Evolutionary conservation across 2,888 invertebrate species (phyloP).

Genomic region (Tanypteryx hageni): DNA sequence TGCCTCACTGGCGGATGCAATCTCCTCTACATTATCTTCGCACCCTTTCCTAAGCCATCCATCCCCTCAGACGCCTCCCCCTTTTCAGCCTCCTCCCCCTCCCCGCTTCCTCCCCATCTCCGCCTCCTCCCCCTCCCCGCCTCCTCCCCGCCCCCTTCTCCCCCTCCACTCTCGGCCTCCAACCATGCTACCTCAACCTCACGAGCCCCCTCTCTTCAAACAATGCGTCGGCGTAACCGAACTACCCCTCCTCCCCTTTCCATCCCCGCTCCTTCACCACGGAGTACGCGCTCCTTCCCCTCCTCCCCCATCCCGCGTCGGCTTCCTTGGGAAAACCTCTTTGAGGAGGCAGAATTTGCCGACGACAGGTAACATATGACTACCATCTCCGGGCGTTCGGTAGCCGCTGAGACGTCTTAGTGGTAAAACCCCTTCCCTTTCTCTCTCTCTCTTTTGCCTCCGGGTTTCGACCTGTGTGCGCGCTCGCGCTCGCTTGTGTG

Average conservation of each 20-base stretch:
- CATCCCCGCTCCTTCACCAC: background rate
- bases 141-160: background rate
- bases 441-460: background rate
- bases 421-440: background rate
- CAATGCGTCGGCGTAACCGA: slow-evolving; percentile 57
- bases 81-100: background rate
- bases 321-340: slow-evolving; percentile 48
- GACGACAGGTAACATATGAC: slow-evolving; percentile 64
- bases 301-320: background rate
- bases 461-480: background rate
- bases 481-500: background rate
- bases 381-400: slow-evolving; percentile 58
- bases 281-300: background rate
- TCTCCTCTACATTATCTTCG: slow-evolving; percentile 54
- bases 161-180: slow-evolving; percentile 5
- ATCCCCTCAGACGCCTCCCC: background rate
- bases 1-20: slow-evolving; percentile 24
- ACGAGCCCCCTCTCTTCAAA: slow-evolving; percentile 49
- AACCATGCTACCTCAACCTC: slow-evolving; percentile 33
- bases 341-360: slow-evolving; percentile 50
- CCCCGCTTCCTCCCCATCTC: slow-evolving; percentile 9
- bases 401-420: slow-evolving; percentile 58
- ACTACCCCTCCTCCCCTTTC: background rate
- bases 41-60: slow-evolving; percentile 20
- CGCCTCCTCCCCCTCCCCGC: background rate